These are phyloP conservation scores for Philopedon plagiatum DNA, from an alignment of 2,888 invertebrate species.

Conservation along the genomic window DNA sequence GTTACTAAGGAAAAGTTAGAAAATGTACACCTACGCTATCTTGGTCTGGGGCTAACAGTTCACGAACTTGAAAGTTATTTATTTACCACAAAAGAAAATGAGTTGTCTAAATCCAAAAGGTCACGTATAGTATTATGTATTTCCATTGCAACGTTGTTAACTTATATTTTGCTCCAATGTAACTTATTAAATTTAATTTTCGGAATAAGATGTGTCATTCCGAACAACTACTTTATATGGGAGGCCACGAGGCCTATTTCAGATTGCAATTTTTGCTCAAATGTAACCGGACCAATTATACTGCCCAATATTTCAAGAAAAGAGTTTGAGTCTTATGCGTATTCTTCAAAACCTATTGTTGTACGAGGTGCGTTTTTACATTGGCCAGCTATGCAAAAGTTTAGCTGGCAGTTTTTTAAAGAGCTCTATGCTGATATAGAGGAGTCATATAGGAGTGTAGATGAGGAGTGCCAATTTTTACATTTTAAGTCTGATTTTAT, in stretches of 20 bases:
- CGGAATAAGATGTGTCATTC: conserved; percentile 81
- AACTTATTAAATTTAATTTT: conserved; percentile 62
- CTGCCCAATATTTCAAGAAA: conserved; percentile 78
- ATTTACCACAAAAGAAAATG: conserved; percentile 11
- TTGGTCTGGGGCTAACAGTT: conserved; percentile 48
- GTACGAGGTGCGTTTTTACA: conserved; percentile 81
- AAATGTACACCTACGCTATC: conserved; percentile 38
- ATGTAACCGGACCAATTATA: conserved; percentile 77
- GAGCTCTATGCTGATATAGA: conserved; percentile 77
- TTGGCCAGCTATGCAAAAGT: conserved; percentile 82
- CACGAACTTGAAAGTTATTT: conserved; percentile 49
- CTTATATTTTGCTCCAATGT: conserved; percentile 1
- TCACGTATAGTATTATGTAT: conserved; percentile 9
- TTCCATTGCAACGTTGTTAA: conserved; percentile 14
- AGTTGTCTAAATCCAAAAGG: not conserved
- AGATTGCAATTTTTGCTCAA: conserved; percentile 84
- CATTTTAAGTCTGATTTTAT: conserved; percentile 88
- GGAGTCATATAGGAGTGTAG: conserved; percentile 81
- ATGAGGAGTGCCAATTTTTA: conserved; percentile 89
- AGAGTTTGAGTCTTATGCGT: conserved; percentile 81
- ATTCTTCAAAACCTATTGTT: conserved; percentile 84
- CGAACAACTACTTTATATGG: conserved; percentile 89
- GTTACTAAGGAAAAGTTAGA: not conserved
- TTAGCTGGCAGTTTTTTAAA: conserved; percentile 79
- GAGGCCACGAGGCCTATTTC: conserved; percentile 89